A percentile compares a stretch with the other conserved stretches of the same genome.
Conservation (phyloP, 2,888 invertebrate genomes). For the Chromoteleia sp. region DNA sequence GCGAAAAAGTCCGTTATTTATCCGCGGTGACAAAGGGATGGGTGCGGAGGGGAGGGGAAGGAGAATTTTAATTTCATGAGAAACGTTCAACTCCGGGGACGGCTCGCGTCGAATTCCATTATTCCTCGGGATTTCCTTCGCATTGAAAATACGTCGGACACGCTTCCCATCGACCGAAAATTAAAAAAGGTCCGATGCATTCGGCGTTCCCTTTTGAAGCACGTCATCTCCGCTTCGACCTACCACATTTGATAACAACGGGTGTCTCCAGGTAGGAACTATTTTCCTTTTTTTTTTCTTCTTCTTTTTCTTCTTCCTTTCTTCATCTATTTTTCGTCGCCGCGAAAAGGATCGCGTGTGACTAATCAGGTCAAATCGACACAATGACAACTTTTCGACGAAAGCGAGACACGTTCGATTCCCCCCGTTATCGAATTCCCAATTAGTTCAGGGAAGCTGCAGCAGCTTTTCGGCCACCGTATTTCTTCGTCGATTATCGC, state of each 20-base stretch:
- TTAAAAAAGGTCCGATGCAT: slow-evolving; percentile 52
- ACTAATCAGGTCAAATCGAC: slow-evolving; percentile 74
- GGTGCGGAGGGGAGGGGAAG: slow-evolving; percentile 36
- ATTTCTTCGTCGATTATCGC: slow-evolving; percentile 42
- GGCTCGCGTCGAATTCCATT: slow-evolving; percentile 43
- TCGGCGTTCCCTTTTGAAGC: slow-evolving; percentile 56
- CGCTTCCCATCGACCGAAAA: slow-evolving; percentile 41
- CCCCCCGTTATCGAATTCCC: slow-evolving; percentile 74
- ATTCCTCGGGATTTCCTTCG: slow-evolving; percentile 45
- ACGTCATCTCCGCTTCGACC: slow-evolving; percentile 46
- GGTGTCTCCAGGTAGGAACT: slow-evolving; percentile 38
- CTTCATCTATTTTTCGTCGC: slow-evolving; percentile 67
- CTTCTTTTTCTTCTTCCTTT: slow-evolving; percentile 18
- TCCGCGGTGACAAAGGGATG: slow-evolving; percentile 39
- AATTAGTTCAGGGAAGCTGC: slow-evolving; percentile 80
- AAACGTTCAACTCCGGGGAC: slow-evolving; percentile 30
- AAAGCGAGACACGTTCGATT: slow-evolving; percentile 59
- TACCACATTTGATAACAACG: slow-evolving; percentile 62
- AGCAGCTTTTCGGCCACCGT: slow-evolving; percentile 47
- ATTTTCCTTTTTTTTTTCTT: too few species aligned
- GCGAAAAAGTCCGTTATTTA: slow-evolving; percentile 44
- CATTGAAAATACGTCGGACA: slow-evolving; percentile 62
- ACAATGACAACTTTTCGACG: slow-evolving; percentile 67
- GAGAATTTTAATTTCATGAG: slow-evolving; percentile 58
- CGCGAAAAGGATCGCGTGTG: slow-evolving; percentile 75